Evolutionary conservation across 2,797 vertebrate genomes (phyloP).

Genomic region (Acrocephalus scirpaceus): DNA sequence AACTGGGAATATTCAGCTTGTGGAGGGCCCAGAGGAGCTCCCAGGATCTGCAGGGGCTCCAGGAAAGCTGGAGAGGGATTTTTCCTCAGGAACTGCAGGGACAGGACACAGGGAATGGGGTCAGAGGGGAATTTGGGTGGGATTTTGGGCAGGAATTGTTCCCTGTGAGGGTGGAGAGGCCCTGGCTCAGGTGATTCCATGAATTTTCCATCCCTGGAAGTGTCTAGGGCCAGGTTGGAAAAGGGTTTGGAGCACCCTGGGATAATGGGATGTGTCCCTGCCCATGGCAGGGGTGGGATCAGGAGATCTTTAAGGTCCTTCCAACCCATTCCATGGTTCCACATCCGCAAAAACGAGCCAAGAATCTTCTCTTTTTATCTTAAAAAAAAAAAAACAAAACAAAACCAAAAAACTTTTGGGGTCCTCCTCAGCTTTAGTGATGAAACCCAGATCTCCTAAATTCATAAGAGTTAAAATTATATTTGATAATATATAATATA

Average conservation of each 20-base stretch:
- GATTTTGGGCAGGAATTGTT: background rate
- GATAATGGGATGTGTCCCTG: background rate
- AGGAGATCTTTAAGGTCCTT: background rate
- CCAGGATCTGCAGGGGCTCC: background rate
- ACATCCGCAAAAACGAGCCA: accelerated
- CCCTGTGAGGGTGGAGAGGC: no score
- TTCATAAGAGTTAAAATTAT: no score
- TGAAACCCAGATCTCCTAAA: background rate
- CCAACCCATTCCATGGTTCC: background rate
- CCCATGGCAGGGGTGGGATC: background rate
- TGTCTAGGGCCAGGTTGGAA: background rate
- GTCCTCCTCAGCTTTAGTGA: background rate
- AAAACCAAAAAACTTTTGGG: accelerated
- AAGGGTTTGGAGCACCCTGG: background rate
- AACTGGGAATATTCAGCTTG: accelerated
- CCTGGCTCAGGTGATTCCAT: background rate
- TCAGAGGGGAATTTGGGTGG: background rate
- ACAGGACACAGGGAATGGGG: background rate
- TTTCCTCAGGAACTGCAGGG: background rate
- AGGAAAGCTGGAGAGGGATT: background rate
- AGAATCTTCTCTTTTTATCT: background rate
- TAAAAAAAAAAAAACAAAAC: background rate
- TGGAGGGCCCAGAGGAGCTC: background rate
- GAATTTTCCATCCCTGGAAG: background rate
- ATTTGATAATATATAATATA: no score